Percentiles rank a stretch among this genome's conserved stretches.
Conservation (phyloP, 1,140 invertebrate genomes). For the Colletes latitarsis region DNA sequence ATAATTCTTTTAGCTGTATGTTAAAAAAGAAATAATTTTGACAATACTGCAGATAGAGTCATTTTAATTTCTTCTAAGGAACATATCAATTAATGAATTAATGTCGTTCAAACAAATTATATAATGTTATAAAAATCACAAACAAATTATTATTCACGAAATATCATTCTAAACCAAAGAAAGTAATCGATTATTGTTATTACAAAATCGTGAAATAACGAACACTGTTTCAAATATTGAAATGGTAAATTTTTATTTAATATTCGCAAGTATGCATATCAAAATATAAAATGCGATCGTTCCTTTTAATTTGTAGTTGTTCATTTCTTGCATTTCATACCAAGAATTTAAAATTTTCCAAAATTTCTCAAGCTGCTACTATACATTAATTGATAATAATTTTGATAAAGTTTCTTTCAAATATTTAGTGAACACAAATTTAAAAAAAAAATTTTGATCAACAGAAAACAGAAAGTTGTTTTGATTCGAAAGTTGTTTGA, state of each 20-base stretch:
- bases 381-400: too few species aligned
- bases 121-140: not conserved
- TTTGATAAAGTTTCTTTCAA: too few species aligned
- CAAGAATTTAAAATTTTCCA: too few species aligned
- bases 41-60: too few species aligned
- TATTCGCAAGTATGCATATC: not conserved
- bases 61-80: not conserved
- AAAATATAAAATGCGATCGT: not conserved
- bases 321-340: too few species aligned
- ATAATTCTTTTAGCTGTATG: too few species aligned
- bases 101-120: not conserved
- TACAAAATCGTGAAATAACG: not conserved
- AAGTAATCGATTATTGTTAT: not conserved
- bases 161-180: not conserved
- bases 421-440: too few species aligned
- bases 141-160: not conserved
- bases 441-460: too few species aligned
- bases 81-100: constrained; percentile 15
- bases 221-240: not conserved
- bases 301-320: not conserved
- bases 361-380: too few species aligned
- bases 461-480: too few species aligned
- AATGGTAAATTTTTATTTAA: not conserved
- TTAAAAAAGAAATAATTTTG: too few species aligned
- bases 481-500: too few species aligned